A percentile compares a stretch with the other conserved stretches of the same genome.
phyloP scores from a whole-genome alignment of 30 jellyfish, hydroid and myxozoan species.

The Aurelia sp. region DNA sequence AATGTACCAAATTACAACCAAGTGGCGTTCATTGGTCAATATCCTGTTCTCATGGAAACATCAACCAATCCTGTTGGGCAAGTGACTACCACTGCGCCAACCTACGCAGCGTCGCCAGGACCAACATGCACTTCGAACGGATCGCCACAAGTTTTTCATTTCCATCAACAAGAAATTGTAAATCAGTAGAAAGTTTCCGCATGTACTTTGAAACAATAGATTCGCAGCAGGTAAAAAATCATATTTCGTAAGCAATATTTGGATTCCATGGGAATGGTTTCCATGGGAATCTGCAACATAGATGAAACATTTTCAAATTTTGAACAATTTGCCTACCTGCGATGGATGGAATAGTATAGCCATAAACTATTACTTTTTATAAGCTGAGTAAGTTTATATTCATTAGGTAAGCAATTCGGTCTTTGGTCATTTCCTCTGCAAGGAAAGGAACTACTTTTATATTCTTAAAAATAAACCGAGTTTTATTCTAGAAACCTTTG shows the following conservation, averaged over 20 bases:
- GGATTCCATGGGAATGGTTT: constrained; percentile 15
- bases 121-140: constrained; percentile 70
- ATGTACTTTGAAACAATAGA: too few species aligned
- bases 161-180: constrained; percentile 62
- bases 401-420: constrained; percentile 23
- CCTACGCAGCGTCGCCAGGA: constrained; percentile 70
- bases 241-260: constrained; percentile 41
- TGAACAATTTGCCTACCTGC: background rate
- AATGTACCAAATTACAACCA: constrained; percentile 65
- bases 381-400: constrained; percentile 42
- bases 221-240: constrained; percentile 10
- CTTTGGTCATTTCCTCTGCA: background rate
- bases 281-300: constrained; percentile 31
- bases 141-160: constrained; percentile 54
- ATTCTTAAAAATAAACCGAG: background rate
- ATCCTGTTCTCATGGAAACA: constrained; percentile 74
- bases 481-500: too few species aligned
- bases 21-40: constrained; percentile 72
- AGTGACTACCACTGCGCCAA: constrained; percentile 53
- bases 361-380: constrained; percentile 33
- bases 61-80: constrained; percentile 46
- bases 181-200: constrained; percentile 21
- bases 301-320: constrained; percentile 20
- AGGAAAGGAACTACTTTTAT: constrained; percentile 39
- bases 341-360: background rate